Evolutionary conservation across 2,888 invertebrate genomes (phyloP).

Genomic region (Tipula unca): DNA sequence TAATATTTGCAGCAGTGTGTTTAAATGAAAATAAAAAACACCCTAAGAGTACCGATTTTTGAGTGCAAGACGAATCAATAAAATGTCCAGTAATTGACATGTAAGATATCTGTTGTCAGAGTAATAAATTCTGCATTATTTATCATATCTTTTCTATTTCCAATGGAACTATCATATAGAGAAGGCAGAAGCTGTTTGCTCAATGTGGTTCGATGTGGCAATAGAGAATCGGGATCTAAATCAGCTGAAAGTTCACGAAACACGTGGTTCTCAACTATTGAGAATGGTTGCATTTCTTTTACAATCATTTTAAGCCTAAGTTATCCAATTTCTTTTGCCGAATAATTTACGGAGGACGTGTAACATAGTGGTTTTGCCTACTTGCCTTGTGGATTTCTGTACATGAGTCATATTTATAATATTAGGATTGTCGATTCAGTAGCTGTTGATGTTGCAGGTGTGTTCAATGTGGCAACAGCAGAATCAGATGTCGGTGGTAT

Average conservation of each 20-base stretch:
- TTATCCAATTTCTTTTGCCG: constrained; percentile 22
- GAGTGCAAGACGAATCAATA: background rate
- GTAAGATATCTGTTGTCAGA: background rate
- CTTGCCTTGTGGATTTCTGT: background rate
- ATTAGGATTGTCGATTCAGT: background rate
- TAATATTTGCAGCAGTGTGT: background rate
- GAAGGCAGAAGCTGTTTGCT: background rate
- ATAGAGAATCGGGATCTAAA: constrained; percentile 28
- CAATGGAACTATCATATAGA: background rate
- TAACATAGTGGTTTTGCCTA: background rate
- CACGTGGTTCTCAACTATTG: constrained; percentile 24
- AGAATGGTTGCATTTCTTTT: constrained; percentile 25
- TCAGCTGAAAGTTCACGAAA: constrained; percentile 28
- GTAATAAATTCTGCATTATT: background rate
- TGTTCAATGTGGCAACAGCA: background rate
- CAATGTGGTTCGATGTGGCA: constrained; percentile 30
- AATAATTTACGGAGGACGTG: background rate
- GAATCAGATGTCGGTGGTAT: too few relatives aligned
- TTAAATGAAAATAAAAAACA: background rate
- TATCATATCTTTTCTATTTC: background rate
- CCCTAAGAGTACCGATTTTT: background rate
- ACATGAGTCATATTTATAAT: background rate
- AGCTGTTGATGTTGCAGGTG: background rate
- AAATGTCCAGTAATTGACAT: constrained; percentile 4
- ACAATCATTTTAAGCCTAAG: constrained; percentile 22